Conservation (phyloP, 1,140 invertebrate genomes). For the Microvelia longipes region DNA sequence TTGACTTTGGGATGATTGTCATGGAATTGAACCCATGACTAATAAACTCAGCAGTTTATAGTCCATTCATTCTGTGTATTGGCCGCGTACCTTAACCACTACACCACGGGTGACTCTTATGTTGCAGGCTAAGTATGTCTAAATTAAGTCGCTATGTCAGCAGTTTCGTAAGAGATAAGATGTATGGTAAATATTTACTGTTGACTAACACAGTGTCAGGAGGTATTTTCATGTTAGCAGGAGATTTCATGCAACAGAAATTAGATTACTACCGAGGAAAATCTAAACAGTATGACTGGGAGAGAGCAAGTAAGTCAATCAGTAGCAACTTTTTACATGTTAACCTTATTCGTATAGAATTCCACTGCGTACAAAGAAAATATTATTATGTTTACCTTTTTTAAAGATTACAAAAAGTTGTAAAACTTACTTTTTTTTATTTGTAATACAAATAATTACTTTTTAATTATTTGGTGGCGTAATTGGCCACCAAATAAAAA, state of each 20-base stretch:
- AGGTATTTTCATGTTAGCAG: background rate
- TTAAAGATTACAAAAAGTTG: background rate
- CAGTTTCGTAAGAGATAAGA: background rate
- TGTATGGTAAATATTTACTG: background rate
- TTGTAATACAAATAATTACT: background rate
- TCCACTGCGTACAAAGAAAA: no score
- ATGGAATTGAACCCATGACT: no score
- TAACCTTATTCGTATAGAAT: no score
- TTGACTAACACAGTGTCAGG: background rate
- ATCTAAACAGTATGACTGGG: background rate
- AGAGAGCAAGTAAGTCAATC: background rate
- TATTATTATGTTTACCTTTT: background rate
- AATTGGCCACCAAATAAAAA: background rate
- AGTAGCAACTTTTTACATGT: background rate
- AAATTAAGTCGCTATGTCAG: background rate
- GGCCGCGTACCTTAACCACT: no score
- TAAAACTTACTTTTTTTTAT: background rate
- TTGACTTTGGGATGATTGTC: no score
- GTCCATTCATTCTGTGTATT: no score
- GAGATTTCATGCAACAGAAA: background rate
- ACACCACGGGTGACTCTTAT: no score
- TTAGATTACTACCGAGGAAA: background rate
- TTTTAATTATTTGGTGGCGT: background rate
- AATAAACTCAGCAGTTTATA: no score
- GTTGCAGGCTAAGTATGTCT: no score